These are phyloP conservation scores for Peromyscus melanophrys DNA, from an alignment of 2,797 vertebrate genomes.

Conservation along the genomic window DNA sequence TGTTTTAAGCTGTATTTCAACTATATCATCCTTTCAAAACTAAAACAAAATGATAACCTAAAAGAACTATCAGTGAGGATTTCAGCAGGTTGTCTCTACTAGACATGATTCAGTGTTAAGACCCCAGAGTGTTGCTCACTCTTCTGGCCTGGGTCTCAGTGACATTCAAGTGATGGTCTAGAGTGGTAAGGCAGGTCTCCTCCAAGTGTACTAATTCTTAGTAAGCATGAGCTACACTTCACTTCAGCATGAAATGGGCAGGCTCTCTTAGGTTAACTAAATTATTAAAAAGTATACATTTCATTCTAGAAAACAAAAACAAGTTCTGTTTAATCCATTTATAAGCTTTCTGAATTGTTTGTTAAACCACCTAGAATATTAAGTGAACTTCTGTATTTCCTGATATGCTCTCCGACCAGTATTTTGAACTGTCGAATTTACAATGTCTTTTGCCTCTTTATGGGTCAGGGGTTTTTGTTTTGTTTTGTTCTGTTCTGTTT, in stretches of 20 bases:
- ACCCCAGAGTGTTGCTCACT: not conserved
- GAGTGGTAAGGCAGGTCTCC: slow-evolving; percentile 24
- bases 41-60: not conserved
- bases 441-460: not conserved
- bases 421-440: not conserved
- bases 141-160: not conserved
- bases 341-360: slow-evolving; percentile 31
- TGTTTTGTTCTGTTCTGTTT: not conserved
- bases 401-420: not conserved
- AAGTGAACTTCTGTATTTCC: not conserved
- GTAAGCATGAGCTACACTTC: slow-evolving; percentile 37
- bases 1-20: not conserved
- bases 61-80: not conserved
- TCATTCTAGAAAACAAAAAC: slow-evolving; percentile 27
- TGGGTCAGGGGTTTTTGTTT: not conserved
- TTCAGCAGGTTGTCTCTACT: not conserved
- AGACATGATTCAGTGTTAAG: not conserved
- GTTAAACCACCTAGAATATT: not conserved
- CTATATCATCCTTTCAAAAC: not conserved
- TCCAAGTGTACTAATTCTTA: slow-evolving; percentile 45
- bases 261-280: not conserved
- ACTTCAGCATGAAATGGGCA: slow-evolving; percentile 4
- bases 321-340: not conserved
- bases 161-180: not conserved
- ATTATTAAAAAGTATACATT: slow-evolving; percentile 15